Evolutionary conservation across 2,113 vertebrate species (phyloP).

Genomic region (Cheilinus undulatus): DNA sequence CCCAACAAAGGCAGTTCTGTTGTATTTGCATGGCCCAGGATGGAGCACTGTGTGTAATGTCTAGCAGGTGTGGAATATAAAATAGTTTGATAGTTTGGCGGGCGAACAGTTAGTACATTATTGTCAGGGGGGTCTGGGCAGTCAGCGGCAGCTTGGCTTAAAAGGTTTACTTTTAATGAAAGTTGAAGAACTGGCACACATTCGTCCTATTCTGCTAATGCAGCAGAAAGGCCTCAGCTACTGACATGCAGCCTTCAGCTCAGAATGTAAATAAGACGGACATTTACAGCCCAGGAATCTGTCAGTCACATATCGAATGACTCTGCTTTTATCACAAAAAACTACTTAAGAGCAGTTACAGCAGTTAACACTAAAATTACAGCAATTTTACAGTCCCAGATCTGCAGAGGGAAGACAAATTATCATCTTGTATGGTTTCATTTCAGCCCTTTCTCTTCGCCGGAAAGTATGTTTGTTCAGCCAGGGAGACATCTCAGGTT

Average conservation of each 20-base stretch:
- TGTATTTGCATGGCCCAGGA: constrained; percentile 71
- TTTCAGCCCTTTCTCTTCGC: not conserved
- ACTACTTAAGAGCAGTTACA: constrained; percentile 11
- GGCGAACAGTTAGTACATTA: constrained; percentile 74
- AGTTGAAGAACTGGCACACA: constrained; percentile 75
- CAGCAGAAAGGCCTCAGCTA: constrained; percentile 69
- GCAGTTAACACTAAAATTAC: constrained; percentile 38
- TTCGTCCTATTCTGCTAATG: constrained; percentile 68
- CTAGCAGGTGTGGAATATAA: constrained; percentile 82
- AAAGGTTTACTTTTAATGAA: constrained; percentile 77
- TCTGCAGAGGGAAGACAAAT: constrained; percentile 16
- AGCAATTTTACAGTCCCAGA: constrained; percentile 46
- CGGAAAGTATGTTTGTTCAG: no score
- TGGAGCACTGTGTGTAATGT: constrained; percentile 73
- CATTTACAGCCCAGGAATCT: constrained; percentile 58
- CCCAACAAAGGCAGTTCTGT: constrained; percentile 77
- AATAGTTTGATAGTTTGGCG: constrained; percentile 80
- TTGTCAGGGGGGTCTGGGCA: constrained; percentile 73
- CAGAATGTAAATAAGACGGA: constrained; percentile 69
- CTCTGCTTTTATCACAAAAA: constrained; percentile 55
- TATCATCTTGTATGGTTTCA: constrained; percentile 22
- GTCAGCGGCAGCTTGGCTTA: constrained; percentile 66
- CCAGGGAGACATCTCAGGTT: no score
- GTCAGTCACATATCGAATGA: constrained; percentile 62
- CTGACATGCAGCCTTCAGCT: constrained; percentile 65